These are phyloP conservation scores for Callyntrura guangdongensis DNA, from an alignment of 2,888 invertebrate species.

Conservation along the genomic window DNA sequence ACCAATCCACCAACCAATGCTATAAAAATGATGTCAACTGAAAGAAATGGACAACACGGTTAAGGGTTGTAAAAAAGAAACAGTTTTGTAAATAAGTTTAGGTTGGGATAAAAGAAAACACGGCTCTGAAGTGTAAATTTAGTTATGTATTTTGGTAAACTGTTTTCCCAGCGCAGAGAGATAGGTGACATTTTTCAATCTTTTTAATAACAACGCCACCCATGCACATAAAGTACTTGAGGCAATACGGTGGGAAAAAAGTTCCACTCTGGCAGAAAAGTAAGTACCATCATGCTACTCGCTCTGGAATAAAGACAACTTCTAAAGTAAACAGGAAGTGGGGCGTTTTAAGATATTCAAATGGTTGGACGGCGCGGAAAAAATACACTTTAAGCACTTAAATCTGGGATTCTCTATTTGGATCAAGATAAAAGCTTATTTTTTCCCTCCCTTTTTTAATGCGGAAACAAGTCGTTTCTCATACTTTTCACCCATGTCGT, in stretches of 20 bases:
- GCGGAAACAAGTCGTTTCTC: constrained; percentile 21
- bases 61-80: background rate
- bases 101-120: background rate
- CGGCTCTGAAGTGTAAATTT: background rate
- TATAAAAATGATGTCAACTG: no score
- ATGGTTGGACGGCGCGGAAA: background rate
- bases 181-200: constrained; percentile 50
- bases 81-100: no score
- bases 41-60: no score
- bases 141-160: background rate
- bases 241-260: no score
- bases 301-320: no score
- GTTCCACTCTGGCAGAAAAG: no score
- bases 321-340: constrained; percentile 8
- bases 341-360: constrained; percentile 45
- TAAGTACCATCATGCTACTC: no score
- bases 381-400: constrained; percentile 18
- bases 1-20: no score
- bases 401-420: constrained; percentile 9
- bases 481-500: constrained; percentile 49
- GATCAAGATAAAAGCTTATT: constrained; percentile 13
- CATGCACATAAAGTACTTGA: background rate
- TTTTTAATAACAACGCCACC: constrained; percentile 14
- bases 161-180: background rate
- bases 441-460: background rate